A percentile compares a stretch with the other conserved stretches of the same genome.
phyloP scores from a whole-genome alignment of 2,113 vertebrate species.

The Donacobius atricapilla region DNA sequence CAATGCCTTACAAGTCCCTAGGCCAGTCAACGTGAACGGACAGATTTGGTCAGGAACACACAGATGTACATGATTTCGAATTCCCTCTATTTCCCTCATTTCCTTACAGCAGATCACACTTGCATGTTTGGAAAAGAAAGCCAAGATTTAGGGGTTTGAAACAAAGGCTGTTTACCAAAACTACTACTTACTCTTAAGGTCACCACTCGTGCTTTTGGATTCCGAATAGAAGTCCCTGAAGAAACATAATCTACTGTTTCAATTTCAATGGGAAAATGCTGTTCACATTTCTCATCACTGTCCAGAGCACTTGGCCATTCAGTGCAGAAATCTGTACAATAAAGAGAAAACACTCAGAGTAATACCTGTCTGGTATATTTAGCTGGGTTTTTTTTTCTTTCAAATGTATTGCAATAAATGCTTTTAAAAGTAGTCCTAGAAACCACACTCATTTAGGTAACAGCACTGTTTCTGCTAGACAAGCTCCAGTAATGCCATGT shows the following conservation, averaged over 20 bases:
- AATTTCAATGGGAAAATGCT: constrained; percentile 86
- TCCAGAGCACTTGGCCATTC: constrained; percentile 87
- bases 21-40: neutral
- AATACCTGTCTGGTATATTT: neutral
- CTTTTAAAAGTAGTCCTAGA: neutral
- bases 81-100: neutral
- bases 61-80: neutral
- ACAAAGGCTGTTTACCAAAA: neutral
- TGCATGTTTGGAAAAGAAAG: neutral
- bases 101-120: neutral
- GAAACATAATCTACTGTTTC: constrained; percentile 84
- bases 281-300: constrained; percentile 81
- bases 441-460: neutral
- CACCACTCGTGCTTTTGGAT: constrained; percentile 85
- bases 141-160: neutral
- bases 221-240: constrained; percentile 83
- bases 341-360: neutral
- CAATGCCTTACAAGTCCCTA: neutral
- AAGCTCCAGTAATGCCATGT: neutral
- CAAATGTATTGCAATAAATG: neutral
- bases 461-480: neutral
- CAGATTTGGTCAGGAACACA: neutral
- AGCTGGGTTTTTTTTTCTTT: neutral
- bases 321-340: constrained; percentile 87
- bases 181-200: constrained; percentile 81